phyloP scores from a whole-genome alignment of 2,113 vertebrate genomes.

The Platycercus adscitus region DNA sequence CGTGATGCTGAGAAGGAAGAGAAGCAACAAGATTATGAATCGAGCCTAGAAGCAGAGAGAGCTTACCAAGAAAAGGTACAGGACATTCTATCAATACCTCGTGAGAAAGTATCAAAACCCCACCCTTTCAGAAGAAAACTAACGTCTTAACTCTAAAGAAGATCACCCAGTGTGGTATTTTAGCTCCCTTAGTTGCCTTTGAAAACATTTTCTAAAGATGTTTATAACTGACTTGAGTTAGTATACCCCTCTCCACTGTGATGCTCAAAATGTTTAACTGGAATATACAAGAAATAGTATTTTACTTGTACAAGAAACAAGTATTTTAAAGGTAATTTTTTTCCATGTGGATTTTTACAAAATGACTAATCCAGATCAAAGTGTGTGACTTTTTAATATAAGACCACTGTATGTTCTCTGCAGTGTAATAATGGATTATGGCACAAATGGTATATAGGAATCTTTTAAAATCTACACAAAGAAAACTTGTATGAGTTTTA shows the following conservation, averaged over 20 bases:
- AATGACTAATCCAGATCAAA: neutral
- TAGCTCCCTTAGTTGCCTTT: neutral
- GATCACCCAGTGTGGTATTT: neutral
- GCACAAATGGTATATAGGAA: neutral
- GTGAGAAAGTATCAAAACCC: neutral
- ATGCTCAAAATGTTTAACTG: neutral
- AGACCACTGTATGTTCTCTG: neutral
- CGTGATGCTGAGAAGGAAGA: slow-evolving; percentile 60
- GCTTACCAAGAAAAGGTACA: slow-evolving; percentile 70
- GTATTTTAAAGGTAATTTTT: neutral
- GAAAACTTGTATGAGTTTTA: neutral
- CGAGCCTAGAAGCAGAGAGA: slow-evolving; percentile 50
- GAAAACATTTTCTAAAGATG: neutral
- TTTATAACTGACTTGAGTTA: neutral
- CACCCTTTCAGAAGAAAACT: slow-evolving; percentile 80
- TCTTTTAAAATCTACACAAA: neutral
- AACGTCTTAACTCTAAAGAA: neutral
- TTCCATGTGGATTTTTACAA: neutral
- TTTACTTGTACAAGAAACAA: neutral
- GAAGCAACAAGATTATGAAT: slow-evolving; percentile 70
- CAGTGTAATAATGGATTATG: neutral
- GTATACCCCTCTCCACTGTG: neutral
- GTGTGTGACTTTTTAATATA: neutral
- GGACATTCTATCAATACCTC: slow-evolving; percentile 66
- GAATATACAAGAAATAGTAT: neutral